Base-by-base conservation (phyloP, 2,888 invertebrate genomes). In the Clanis bilineata region DNA sequence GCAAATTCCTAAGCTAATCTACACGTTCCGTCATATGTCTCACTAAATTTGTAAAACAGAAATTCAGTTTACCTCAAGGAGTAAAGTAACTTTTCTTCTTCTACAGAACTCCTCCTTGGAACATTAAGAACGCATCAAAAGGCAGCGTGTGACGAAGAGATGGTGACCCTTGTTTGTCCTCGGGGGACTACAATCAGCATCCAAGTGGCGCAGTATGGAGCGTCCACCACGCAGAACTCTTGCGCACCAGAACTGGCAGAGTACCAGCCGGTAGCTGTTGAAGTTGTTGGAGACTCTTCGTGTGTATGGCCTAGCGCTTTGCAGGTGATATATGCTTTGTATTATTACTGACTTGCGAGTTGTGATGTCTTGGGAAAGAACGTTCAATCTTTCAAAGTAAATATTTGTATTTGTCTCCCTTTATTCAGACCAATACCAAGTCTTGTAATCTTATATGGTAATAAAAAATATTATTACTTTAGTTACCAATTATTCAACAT, bases 121-220 rank as follows among this genome's bases (percentile, higher is more conserved):
- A 98, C 98, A 32, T 93, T 99, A 73, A 94, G 97, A 78, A 98
- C 97, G 51, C 97, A 97, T 88, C 97, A 98, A 82, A 95, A 96
- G 68, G 97, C 97, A 56, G 97, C 97, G 57, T 99, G 99, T 89
- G 98, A 98, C 90, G 97, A 97, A 65, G 97, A 98, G 79, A 94
- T 95, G 83, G 95, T 98, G 82, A 95, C 95, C 56, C 93, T 98
- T 65, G 95, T 95, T 79, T 99, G 99, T 87, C 98, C 98, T 28
- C 93, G 95, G 54, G 97, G 97, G 58, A 98, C 98, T 39, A 96
- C 97, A 74, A 98, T 99, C 81, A 96, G 96, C 74, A 96, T 98
- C 71, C 96, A 97, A 72, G 93, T 97, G 73, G 98, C 98, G n/a
- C 97, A 97, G 80, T 98, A 97, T 77, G 98, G 97, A 12, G 95